phyloP scores from a whole-genome alignment of 2,888 invertebrate species.

The Onthophagus sagittarius region DNA sequence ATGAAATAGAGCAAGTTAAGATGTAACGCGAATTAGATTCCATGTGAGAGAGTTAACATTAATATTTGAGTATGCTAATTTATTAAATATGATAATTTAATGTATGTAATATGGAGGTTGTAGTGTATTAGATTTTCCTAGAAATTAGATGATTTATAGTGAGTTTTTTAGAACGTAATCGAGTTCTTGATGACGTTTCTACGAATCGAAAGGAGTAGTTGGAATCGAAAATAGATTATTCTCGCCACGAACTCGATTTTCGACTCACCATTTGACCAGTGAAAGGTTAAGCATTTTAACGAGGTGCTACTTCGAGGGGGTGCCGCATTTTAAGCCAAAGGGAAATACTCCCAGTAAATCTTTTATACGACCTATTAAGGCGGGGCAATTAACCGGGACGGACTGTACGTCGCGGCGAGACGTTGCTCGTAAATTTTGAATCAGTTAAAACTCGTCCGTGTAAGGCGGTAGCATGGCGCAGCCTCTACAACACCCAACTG shows the following conservation, averaged over 20 bases:
- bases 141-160: not conserved
- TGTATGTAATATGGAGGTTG: too few relatives aligned
- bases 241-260: not conserved
- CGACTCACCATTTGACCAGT: not conserved
- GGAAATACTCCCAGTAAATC: constrained; percentile 20
- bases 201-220: not conserved
- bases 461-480: not conserved
- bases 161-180: not conserved
- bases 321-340: not conserved
- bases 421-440: constrained; percentile 19
- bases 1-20: too few relatives aligned
- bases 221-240: not conserved
- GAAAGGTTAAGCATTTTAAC: constrained; percentile 12
- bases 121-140: too few relatives aligned
- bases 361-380: constrained; percentile 21
- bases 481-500: not conserved
- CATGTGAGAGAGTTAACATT: too few relatives aligned
- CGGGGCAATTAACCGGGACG: constrained; percentile 18
- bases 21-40: too few relatives aligned
- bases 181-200: not conserved
- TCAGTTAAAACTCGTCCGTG: constrained; percentile 19
- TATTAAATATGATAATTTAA: too few relatives aligned
- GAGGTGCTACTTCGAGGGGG: constrained; percentile 2
- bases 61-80: too few relatives aligned
- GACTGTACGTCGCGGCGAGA: constrained; percentile 19